phyloP scores from a whole-genome alignment of 1,140 invertebrate genomes.

The Zeugodacus cucurbitae region DNA sequence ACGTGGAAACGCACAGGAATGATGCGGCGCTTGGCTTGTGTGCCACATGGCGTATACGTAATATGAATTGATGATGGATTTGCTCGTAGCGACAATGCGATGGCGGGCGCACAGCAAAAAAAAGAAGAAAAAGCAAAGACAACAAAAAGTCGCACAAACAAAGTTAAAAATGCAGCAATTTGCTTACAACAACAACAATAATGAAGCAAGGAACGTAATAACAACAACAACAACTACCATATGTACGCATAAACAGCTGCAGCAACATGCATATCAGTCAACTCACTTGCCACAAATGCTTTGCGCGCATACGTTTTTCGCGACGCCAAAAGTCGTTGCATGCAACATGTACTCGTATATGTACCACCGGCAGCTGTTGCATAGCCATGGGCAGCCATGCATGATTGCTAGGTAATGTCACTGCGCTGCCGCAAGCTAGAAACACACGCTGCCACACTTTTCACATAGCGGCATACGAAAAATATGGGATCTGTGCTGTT shows the following conservation, averaged over 20 bases:
- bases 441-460: no score
- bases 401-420: not conserved
- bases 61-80: not conserved
- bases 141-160: no score
- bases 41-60: slow-evolving; percentile 9
- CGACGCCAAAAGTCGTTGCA: not conserved
- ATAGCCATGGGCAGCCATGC: not conserved
- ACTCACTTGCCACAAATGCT: not conserved
- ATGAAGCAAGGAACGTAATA: not conserved
- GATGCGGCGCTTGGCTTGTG: not conserved
- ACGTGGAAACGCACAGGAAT: not conserved
- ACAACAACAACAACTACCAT: no score
- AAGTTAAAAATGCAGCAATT: not conserved
- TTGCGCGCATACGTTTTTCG: not conserved
- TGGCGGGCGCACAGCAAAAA: no score
- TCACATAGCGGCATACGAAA: no score
- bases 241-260: not conserved
- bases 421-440: not conserved
- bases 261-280: not conserved
- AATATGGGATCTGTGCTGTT: not conserved
- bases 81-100: not conserved
- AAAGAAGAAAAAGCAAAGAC: no score
- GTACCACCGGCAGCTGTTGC: not conserved
- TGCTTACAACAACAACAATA: not conserved
- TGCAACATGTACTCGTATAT: not conserved